These are phyloP conservation scores for Drosophila burlai DNA, from an alignment of 1,140 invertebrate species.

Conservation along the genomic window DNA sequence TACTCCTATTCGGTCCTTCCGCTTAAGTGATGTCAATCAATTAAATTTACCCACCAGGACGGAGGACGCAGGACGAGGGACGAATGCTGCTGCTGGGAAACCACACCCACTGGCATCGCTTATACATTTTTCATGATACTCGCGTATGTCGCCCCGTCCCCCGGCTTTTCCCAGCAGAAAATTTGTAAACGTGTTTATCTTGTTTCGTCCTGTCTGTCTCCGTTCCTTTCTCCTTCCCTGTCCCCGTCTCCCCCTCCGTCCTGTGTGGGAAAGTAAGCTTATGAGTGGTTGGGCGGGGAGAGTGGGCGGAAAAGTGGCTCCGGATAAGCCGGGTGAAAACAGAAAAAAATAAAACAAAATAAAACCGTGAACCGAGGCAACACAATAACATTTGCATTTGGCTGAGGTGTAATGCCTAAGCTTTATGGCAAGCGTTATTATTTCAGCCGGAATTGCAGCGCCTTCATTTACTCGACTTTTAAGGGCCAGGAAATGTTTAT, in stretches of 20 bases:
- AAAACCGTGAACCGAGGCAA: not conserved
- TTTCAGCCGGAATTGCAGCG: constrained; percentile 20
- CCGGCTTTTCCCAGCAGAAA: constrained; percentile 15
- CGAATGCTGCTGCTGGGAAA: constrained; percentile 11
- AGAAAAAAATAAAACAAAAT: constrained; percentile 1
- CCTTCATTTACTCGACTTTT: constrained; percentile 22
- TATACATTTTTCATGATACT: constrained; percentile 72
- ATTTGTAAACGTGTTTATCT: constrained; percentile 66
- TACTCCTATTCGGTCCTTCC: constrained; percentile 27
- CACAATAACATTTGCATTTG: constrained; percentile 52
- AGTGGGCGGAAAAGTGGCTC: constrained; percentile 15
- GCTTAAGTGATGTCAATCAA: constrained; percentile 77
- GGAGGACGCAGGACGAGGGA: not conserved
- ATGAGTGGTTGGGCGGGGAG: constrained; percentile 24
- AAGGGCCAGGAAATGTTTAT: constrained; percentile 12
- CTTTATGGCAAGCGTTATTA: constrained; percentile 38
- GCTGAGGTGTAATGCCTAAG: constrained; percentile 41
- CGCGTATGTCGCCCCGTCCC: constrained; percentile 6
- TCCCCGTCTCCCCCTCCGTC: not conserved
- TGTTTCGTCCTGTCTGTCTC: constrained; percentile 16
- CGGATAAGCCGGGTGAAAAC: constrained; percentile 1
- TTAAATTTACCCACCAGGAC: constrained; percentile 63
- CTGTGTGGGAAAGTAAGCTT: constrained; percentile 46
- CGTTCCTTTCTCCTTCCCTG: not conserved
- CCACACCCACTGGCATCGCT: constrained; percentile 48